These are phyloP conservation scores for Arbacia lixula DNA, from an alignment of 53 echinoderm and acorn worm genomes.

Conservation along the genomic window DNA sequence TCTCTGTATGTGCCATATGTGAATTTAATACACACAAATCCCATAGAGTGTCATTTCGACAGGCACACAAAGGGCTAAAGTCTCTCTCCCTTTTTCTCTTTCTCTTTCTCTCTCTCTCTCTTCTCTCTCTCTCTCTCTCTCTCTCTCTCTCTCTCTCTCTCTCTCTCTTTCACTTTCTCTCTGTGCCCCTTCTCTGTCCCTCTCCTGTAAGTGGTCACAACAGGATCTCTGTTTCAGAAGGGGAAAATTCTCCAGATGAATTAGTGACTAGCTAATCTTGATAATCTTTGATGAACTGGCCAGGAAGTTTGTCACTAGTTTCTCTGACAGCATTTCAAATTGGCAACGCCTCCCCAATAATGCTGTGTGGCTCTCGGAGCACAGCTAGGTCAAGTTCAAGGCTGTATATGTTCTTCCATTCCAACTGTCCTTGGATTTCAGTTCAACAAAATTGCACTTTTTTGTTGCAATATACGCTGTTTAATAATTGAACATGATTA, in stretches of 20 bases:
- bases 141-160: background rate
- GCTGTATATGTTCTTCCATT: too few species aligned
- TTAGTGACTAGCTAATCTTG: background rate
- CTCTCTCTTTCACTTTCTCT: background rate
- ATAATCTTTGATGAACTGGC: background rate
- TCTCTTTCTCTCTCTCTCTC: background rate
- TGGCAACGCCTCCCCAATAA: too few species aligned
- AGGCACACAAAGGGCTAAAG: too few species aligned
- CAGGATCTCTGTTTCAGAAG: background rate
- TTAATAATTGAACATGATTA: too few species aligned
- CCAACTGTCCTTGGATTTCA: too few species aligned
- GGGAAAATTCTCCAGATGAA: background rate
- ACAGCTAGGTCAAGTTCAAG: too few species aligned
- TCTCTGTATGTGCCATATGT: too few species aligned
- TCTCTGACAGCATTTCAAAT: background rate
- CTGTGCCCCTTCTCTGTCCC: background rate
- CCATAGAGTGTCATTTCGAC: too few species aligned
- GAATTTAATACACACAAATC: too few species aligned
- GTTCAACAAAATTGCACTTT: too few species aligned
- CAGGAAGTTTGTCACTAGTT: background rate
- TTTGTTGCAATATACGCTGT: too few species aligned
- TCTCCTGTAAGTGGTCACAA: background rate
- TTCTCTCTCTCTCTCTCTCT: background rate
- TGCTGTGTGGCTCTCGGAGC: too few species aligned
- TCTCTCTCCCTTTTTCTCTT: background rate